Percentiles rank a stretch among this genome's conserved stretches.
These are phyloP conservation scores for Syngnathus acus DNA, from an alignment of 2,797 vertebrate genomes.

Conservation along the genomic window DNA sequence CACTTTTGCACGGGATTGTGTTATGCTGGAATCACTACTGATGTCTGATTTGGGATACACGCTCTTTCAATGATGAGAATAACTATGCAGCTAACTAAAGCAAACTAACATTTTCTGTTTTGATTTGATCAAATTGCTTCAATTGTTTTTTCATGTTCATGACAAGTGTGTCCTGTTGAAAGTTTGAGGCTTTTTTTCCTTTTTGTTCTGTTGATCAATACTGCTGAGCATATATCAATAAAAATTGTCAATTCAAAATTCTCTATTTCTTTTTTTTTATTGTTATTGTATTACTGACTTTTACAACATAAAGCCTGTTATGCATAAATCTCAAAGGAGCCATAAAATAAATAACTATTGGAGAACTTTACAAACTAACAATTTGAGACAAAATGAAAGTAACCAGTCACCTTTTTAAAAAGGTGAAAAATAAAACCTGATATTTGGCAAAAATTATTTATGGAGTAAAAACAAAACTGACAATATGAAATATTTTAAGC, in stretches of 20 bases:
- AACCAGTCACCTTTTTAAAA: too few species aligned
- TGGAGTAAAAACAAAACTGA: too few species aligned
- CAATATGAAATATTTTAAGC: too few species aligned
- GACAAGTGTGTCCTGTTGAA: slow-evolving; percentile 76
- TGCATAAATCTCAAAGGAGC: background rate
- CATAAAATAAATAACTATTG: background rate
- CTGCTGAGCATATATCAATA: slow-evolving; percentile 72
- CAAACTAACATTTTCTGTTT: slow-evolving; percentile 67
- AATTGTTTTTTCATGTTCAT: slow-evolving; percentile 72
- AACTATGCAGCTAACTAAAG: slow-evolving; percentile 53
- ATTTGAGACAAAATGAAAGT: too few species aligned
- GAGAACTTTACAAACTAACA: too few species aligned
- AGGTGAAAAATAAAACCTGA: too few species aligned
- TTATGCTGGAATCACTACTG: slow-evolving; percentile 70
- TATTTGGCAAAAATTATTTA: too few species aligned
- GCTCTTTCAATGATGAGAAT: slow-evolving; percentile 41
- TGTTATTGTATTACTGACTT: background rate
- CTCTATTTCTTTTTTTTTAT: slow-evolving; percentile 54
- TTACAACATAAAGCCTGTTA: too few species aligned
- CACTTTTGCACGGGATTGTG: background rate
- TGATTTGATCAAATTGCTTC: slow-evolving; percentile 74
- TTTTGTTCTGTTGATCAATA: slow-evolving; percentile 58
- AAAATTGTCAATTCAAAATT: slow-evolving; percentile 59
- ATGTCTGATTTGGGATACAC: slow-evolving; percentile 49
- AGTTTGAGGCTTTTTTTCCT: slow-evolving; percentile 57